Conservation (phyloP, 2,113 vertebrate genomes). For the Oreocharis arfaki region DNA sequence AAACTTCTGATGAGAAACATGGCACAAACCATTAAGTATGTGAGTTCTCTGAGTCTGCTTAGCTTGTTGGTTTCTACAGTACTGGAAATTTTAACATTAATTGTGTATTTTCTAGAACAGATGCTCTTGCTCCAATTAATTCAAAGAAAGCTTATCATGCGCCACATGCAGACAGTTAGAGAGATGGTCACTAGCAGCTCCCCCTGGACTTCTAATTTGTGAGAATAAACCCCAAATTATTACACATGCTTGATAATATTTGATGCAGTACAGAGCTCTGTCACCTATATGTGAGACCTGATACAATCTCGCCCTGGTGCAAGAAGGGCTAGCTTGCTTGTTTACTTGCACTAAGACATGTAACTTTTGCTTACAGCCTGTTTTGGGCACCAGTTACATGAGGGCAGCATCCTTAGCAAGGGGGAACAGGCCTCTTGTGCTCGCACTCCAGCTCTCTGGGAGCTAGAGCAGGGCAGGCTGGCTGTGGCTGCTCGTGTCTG, state of each 20-base stretch:
- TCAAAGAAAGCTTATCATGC: background rate
- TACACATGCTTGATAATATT: background rate
- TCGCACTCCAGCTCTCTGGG: background rate
- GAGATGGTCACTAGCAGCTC: background rate
- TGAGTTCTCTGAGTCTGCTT: background rate
- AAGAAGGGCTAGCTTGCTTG: background rate
- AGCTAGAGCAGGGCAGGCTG: background rate
- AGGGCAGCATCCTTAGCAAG: accelerated
- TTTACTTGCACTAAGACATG: background rate
- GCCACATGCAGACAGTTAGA: background rate
- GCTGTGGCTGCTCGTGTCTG: background rate
- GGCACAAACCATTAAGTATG: background rate
- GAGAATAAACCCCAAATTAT: background rate
- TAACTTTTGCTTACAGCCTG: background rate
- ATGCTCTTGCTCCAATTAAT: background rate
- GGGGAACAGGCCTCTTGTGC: background rate
- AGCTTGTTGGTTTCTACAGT: background rate
- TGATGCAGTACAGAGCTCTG: background rate
- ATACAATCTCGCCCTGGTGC: background rate
- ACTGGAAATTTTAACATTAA: background rate
- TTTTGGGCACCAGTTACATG: background rate
- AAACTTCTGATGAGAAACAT: background rate
- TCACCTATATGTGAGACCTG: background rate
- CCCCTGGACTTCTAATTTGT: background rate
- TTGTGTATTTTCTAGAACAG: background rate